phyloP scores from a whole-genome alignment of 2,797 vertebrate species.

The Sciaenops ocellatus region DNA sequence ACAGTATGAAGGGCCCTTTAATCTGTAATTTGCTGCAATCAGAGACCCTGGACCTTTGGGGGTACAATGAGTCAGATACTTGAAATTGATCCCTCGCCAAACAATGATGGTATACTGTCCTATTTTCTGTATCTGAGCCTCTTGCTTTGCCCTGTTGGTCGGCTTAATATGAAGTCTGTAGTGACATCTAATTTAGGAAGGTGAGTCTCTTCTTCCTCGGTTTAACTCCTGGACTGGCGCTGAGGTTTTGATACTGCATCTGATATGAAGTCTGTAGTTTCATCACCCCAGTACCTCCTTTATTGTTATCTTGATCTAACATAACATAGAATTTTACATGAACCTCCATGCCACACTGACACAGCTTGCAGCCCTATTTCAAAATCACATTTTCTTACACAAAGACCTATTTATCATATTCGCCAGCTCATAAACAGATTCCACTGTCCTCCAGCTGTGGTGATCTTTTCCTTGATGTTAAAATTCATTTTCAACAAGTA shows the following conservation, averaged over 20 bases:
- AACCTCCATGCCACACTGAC: neutral
- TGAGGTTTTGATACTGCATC: conserved; percentile 21
- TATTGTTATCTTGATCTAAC: conserved; percentile 6
- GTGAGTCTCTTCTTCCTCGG: conserved; percentile 13
- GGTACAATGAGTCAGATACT: conserved; percentile 68
- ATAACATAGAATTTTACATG: conserved; percentile 23
- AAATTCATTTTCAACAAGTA: neutral
- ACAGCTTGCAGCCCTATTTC: conserved; percentile 14
- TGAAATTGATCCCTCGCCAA: conserved; percentile 64
- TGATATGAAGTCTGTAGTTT: neutral
- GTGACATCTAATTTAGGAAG: conserved; percentile 30
- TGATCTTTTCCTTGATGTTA: conserved; percentile 16
- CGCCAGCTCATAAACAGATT: neutral
- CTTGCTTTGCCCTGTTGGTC: conserved; percentile 15
- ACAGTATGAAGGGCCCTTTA: conserved; percentile 69
- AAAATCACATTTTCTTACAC: conserved; percentile 22
- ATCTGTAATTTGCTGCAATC: conserved; percentile 80
- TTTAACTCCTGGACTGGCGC: neutral
- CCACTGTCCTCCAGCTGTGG: neutral
- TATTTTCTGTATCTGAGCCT: conserved; percentile 38
- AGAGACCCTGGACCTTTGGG: conserved; percentile 68
- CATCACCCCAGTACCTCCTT: neutral
- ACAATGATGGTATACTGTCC: conserved; percentile 24
- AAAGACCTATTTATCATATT: conserved; percentile 28
- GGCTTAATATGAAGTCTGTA: conserved; percentile 28